A percentile compares a stretch with the other conserved stretches of the same genome.
phyloP scores from a whole-genome alignment of 1,140 invertebrate genomes.

The Amyelois transitella region DNA sequence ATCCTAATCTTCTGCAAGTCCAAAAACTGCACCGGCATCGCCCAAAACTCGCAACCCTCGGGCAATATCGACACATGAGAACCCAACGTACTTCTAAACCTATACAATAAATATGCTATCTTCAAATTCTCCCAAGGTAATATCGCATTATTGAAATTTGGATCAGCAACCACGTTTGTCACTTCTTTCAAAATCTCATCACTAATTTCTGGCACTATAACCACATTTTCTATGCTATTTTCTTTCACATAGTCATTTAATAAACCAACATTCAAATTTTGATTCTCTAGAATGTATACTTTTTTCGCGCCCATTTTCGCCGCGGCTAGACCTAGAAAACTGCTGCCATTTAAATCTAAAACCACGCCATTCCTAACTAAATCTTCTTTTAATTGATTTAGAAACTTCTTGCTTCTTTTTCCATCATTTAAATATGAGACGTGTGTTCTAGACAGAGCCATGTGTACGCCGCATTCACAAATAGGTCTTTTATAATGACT shows the following conservation, averaged over 20 bases:
- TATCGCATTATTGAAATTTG: slow-evolving; percentile 86
- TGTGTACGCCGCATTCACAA: slow-evolving; percentile 88
- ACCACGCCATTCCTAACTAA: slow-evolving; percentile 76
- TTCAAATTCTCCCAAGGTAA: slow-evolving; percentile 94
- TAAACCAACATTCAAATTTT: slow-evolving; percentile 76
- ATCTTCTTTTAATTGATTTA: slow-evolving; percentile 77
- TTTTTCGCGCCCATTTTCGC: slow-evolving; percentile 83
- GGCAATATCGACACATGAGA: slow-evolving; percentile 75
- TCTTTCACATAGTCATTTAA: slow-evolving; percentile 77
- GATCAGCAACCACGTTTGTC: slow-evolving; percentile 86
- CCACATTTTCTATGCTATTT: slow-evolving; percentile 73
- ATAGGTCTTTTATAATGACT: slow-evolving; percentile 73
- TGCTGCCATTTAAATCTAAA: slow-evolving; percentile 88
- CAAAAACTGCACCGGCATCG: slow-evolving; percentile 88
- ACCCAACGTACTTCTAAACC: slow-evolving; percentile 63
- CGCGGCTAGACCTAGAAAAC: slow-evolving; percentile 83
- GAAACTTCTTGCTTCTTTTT: slow-evolving; percentile 80
- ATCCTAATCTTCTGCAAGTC: slow-evolving; percentile 95
- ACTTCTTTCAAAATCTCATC: slow-evolving; percentile 69
- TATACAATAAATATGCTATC: slow-evolving; percentile 81
- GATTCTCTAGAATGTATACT: slow-evolving; percentile 82
- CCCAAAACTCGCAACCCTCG: slow-evolving; percentile 79
- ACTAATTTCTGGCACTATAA: slow-evolving; percentile 64
- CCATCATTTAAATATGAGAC: slow-evolving; percentile 92
- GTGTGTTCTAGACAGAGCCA: slow-evolving; percentile 84